Conservation (phyloP, 2,888 invertebrate genomes). For the Hermodice carunculata region DNA sequence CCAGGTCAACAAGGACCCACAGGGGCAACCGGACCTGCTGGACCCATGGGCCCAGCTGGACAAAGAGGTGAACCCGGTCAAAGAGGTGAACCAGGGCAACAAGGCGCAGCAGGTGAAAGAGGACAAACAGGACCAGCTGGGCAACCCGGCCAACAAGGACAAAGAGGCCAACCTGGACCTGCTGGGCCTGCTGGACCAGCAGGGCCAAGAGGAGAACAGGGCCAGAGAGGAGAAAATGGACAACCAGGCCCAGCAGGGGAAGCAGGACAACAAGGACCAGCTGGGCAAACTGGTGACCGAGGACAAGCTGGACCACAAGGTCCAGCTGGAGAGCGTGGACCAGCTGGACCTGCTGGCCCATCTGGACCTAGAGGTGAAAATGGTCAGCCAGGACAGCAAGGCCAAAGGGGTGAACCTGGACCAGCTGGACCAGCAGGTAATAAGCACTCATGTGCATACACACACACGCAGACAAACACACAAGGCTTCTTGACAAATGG, state of each 20-base stretch:
- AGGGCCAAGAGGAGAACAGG: conserved; percentile 36
- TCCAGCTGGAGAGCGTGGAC: conserved; percentile 14
- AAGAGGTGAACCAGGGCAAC: conserved; percentile 6
- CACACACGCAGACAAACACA: no score
- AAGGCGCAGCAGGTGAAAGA: conserved; percentile 14
- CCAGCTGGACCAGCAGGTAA: conserved; percentile 22
- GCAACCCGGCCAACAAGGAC: conserved; percentile 31
- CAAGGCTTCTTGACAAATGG: no score
- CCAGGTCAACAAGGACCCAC: conserved; percentile 10
- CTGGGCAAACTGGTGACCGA: conserved; percentile 50
- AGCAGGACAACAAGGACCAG: conserved; percentile 49
- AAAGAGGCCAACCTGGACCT: conserved; percentile 30
- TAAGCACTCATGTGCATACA: no score
- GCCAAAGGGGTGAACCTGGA: conserved; percentile 22
- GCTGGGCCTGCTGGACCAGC: conserved; percentile 37
- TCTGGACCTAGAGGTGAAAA: conserved; percentile 7
- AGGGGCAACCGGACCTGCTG: conserved; percentile 25
- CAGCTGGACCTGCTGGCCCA: conserved; percentile 13
- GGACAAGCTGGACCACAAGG: conserved; percentile 24
- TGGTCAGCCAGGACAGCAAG: conserved; percentile 25
- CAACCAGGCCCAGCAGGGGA: conserved; percentile 18
- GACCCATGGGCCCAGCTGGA: conserved; percentile 32
- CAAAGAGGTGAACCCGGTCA: conserved; percentile 16
- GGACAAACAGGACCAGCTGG: conserved; percentile 23
- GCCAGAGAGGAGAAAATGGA: conserved; percentile 21